These are phyloP conservation scores for Dinocampus coccinellae DNA, from an alignment of 2,888 invertebrate species.

Conservation along the genomic window DNA sequence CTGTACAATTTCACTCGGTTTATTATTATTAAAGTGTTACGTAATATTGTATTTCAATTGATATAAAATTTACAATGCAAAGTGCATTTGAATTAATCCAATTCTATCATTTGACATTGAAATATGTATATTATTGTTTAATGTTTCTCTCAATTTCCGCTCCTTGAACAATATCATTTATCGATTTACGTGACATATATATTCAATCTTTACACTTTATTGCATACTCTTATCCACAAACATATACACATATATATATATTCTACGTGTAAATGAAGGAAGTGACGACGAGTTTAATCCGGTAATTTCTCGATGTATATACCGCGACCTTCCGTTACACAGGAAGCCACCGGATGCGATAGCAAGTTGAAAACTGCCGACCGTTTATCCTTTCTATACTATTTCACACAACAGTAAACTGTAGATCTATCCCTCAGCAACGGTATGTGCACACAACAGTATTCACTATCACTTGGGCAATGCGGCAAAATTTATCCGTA, in stretches of 20 bases:
- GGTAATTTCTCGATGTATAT: constrained; percentile 35
- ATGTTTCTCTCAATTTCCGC: no score
- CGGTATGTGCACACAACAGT: neutral
- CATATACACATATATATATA: neutral
- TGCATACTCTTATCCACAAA: neutral
- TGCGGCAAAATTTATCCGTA: constrained; percentile 1
- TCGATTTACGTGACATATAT: no score
- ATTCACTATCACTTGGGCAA: constrained; percentile 4
- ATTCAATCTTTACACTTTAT: neutral
- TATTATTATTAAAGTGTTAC: no score
- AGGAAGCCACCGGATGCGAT: constrained; percentile 36
- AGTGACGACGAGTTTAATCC: constrained; percentile 35
- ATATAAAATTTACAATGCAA: no score
- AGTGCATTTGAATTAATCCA: no score
- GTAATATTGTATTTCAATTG: no score
- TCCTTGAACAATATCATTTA: no score
- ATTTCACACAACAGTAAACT: constrained; percentile 1
- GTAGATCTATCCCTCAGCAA: neutral
- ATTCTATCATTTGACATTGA: no score
- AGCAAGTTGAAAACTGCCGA: constrained; percentile 32
- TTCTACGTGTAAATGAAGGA: constrained; percentile 15
- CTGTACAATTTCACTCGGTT: no score
- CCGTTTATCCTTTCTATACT: constrained; percentile 31
- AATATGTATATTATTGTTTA: no score
- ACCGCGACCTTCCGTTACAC: constrained; percentile 35